Evolutionary conservation across 2,888 invertebrate genomes (phyloP).

Genomic region (Callinectes sapidus): DNA sequence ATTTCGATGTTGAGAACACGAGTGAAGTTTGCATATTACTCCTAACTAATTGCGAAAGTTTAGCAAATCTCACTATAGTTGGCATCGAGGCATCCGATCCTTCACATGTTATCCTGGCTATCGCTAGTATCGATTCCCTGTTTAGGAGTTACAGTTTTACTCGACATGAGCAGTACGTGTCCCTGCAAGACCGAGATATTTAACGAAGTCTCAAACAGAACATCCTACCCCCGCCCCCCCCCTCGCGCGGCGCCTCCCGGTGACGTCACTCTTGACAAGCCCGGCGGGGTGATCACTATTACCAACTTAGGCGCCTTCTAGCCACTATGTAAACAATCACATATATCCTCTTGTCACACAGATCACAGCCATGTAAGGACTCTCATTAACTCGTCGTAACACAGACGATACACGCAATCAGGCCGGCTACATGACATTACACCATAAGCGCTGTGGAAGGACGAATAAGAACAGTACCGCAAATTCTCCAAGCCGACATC

Average conservation of each 20-base stretch:
- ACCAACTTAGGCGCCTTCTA: background rate
- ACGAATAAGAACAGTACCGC: constrained; percentile 13
- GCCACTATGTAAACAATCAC: constrained; percentile 34
- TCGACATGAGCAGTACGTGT: background rate
- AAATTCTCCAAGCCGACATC: constrained; percentile 17
- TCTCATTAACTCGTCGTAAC: background rate
- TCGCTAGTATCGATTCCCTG: background rate
- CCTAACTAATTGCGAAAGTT: background rate
- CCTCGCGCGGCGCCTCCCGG: background rate
- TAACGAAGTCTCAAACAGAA: background rate
- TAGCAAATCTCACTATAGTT: background rate
- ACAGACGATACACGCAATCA: background rate
- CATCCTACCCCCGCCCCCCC: background rate
- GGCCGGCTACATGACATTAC: background rate
- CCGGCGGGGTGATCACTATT: background rate
- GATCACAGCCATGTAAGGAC: background rate
- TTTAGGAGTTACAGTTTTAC: background rate
- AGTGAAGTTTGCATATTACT: too few relatives aligned
- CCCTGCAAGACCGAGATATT: background rate
- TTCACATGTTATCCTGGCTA: background rate
- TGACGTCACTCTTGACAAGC: constrained; percentile 28
- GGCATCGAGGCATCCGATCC: background rate
- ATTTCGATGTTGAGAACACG: too few relatives aligned
- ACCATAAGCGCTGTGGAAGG: background rate
- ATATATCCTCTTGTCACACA: background rate